Conservation (phyloP, 2,113 vertebrate species). For the Myrmophylax atrothorax region DNA sequence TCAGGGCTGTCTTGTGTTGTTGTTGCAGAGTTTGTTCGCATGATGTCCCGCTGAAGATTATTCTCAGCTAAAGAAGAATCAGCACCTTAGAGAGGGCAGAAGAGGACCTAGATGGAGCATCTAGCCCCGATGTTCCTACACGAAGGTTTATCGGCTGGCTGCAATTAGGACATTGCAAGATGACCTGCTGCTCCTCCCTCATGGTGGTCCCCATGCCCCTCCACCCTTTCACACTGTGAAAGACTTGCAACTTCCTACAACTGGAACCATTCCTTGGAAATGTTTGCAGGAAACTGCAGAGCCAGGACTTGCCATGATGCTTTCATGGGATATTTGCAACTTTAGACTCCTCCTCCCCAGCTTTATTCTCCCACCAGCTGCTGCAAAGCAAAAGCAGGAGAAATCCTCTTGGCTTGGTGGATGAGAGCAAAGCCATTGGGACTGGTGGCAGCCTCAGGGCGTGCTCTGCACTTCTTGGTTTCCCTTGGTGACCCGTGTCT, state of each 20-base stretch:
- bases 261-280: conserved; percentile 70
- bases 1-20: not conserved
- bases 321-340: conserved; percentile 53
- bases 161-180: conserved; percentile 67
- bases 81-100: conserved; percentile 63
- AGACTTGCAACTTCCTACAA: conserved; percentile 77
- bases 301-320: conserved; percentile 61
- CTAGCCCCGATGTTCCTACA: conserved; percentile 61
- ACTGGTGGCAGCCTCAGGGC: conserved; percentile 62
- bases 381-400: conserved; percentile 46
- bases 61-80: conserved; percentile 45
- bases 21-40: conserved; percentile 90
- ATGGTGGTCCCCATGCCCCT: conserved; percentile 67
- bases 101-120: conserved; percentile 62
- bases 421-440: conserved; percentile 32
- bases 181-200: conserved; percentile 69
- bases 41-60: conserved; percentile 93
- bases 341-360: conserved; percentile 56
- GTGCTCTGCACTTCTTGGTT: conserved; percentile 59
- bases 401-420: conserved; percentile 16
- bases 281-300: conserved; percentile 45
- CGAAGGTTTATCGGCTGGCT: conserved; percentile 67
- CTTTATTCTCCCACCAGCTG: conserved; percentile 62
- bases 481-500: conserved; percentile 60
- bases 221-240: conserved; percentile 83